phyloP scores from a whole-genome alignment of 2,113 vertebrate species.

The Toxostoma redivivum region DNA sequence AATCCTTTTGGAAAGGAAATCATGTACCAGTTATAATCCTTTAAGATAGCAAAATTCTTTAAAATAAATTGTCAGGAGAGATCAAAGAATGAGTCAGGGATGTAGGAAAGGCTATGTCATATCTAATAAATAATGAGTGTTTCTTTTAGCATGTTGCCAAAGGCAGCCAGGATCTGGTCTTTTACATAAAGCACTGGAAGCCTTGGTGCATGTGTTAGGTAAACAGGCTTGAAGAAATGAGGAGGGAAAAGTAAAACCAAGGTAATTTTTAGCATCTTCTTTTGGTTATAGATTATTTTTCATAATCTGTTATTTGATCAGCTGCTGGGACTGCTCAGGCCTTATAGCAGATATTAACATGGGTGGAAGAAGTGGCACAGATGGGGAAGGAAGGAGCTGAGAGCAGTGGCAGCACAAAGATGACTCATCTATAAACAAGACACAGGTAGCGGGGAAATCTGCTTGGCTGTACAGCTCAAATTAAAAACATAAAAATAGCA shows the following conservation, averaged over 20 bases:
- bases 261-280: neutral
- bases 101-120: neutral
- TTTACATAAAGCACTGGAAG: neutral
- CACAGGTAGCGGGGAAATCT: neutral
- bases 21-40: neutral
- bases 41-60: neutral
- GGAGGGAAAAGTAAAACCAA: neutral
- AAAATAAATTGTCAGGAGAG: constrained; percentile 11
- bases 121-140: neutral
- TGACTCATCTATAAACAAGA: neutral
- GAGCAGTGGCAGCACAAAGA: neutral
- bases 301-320: neutral
- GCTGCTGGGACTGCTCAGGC: neutral
- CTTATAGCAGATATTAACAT: neutral
- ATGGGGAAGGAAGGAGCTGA: neutral
- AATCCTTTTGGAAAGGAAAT: neutral
- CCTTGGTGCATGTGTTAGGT: neutral
- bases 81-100: neutral
- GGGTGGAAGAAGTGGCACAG: neutral
- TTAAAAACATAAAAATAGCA: neutral
- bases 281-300: neutral
- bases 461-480: neutral
- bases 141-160: neutral
- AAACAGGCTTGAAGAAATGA: neutral
- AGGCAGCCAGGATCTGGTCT: neutral